Percentiles rank a stretch among this genome's conserved stretches.
Conservation (phyloP, 2,113 vertebrate genomes). For the Eretmochelys imbricata region DNA sequence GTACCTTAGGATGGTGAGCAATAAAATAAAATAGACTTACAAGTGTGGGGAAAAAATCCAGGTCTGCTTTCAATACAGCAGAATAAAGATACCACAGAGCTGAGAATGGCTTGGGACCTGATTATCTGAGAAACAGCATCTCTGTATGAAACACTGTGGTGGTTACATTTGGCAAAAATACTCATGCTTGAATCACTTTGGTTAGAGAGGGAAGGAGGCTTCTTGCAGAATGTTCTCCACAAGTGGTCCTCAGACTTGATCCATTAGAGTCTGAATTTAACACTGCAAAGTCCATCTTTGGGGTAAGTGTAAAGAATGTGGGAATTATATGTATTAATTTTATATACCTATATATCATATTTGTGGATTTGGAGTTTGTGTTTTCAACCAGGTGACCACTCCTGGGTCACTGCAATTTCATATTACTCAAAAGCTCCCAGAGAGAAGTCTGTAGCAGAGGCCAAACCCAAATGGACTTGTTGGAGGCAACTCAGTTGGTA, state of each 20-base stretch:
- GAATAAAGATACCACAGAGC: slow-evolving; percentile 19
- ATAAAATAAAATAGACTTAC: slow-evolving; percentile 11
- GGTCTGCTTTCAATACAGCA: background rate
- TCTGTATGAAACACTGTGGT: background rate
- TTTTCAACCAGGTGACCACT: background rate
- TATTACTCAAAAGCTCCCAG: background rate
- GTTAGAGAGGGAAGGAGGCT: slow-evolving; percentile 34
- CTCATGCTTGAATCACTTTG: background rate
- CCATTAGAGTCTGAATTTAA: slow-evolving; percentile 35
- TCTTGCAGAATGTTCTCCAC: slow-evolving; percentile 39
- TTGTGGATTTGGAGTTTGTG: background rate
- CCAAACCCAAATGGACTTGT: slow-evolving; percentile 18
- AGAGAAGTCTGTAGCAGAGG: background rate
- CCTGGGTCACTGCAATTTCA: background rate
- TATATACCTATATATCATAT: background rate
- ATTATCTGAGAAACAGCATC: background rate
- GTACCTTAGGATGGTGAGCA: background rate
- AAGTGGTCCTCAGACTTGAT: slow-evolving; percentile 7
- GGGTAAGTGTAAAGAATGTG: slow-evolving; percentile 29
- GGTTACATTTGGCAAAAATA: background rate
- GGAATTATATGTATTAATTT: background rate
- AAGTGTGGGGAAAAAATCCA: background rate
- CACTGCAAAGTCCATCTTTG: slow-evolving; percentile 32
- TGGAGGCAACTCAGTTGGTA: slow-evolving; percentile 21
- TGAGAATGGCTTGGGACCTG: background rate